phyloP scores from a whole-genome alignment of 2,888 invertebrate genomes.

The Pilophorus perplexus region DNA sequence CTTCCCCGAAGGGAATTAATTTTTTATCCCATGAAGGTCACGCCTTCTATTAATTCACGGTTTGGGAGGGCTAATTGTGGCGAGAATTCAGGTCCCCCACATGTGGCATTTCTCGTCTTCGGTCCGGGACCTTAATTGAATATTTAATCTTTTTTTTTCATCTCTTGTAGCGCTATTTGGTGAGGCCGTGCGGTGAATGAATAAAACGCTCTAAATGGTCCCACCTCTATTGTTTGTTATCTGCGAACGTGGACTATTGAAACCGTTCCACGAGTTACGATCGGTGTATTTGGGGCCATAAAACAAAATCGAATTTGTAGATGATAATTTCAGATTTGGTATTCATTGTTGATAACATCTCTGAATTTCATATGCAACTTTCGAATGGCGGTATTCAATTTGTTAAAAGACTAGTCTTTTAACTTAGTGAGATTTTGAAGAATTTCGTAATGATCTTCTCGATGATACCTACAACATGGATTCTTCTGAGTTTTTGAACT shows the following conservation, averaged over 20 bases:
- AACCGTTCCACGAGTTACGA: no score
- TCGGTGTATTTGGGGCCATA: no score
- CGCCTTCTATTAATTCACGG: constrained; percentile 5
- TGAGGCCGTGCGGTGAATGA: constrained; percentile 8
- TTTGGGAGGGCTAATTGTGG: not conserved
- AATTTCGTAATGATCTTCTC: no score
- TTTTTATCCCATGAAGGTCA: not conserved
- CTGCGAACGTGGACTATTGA: constrained; percentile 2
- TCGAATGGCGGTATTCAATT: no score
- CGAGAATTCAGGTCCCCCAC: constrained; percentile 4
- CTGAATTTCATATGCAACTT: no score
- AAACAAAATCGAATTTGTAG: no score
- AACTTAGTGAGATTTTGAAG: no score
- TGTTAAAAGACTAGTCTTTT: no score
- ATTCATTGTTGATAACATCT: no score
- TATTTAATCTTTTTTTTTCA: not conserved
- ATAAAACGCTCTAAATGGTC: not conserved
- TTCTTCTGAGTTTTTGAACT: no score
- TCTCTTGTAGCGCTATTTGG: not conserved
- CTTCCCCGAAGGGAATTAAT: not conserved
- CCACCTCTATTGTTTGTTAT: constrained; percentile 3
- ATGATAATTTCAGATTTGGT: no score
- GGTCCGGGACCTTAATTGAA: not conserved
- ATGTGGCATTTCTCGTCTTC: constrained; percentile 14
- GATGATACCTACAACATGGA: no score